Conservation (phyloP, 1,140 invertebrate species). For the Pteromalus puparum region DNA sequence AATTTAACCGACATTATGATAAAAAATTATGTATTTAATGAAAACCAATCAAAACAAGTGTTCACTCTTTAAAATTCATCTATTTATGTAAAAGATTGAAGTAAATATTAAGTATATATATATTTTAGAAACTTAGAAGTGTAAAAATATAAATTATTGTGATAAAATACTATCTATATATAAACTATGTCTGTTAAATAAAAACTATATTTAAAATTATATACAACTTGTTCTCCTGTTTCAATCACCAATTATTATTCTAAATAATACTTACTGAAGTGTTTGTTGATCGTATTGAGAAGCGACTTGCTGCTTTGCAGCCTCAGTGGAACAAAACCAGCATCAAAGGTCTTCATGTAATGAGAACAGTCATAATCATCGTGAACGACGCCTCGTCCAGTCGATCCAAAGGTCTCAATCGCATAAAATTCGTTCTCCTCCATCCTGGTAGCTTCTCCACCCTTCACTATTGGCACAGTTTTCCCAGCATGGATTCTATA, state of each 20-base stretch:
- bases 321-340: conserved; percentile 93
- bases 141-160: conserved; percentile 28
- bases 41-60: conserved; percentile 28
- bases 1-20: background rate
- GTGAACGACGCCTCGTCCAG: conserved; percentile 96
- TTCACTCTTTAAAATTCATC: conserved; percentile 18
- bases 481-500: conserved; percentile 99
- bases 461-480: conserved; percentile 99
- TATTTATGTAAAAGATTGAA: conserved; percentile 21
- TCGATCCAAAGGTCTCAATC: conserved; percentile 99
- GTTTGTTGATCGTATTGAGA: conserved; percentile 96
- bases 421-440: conserved; percentile 99
- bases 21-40: background rate
- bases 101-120: background rate
- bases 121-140: conserved; percentile 1
- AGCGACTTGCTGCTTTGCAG: conserved; percentile 94
- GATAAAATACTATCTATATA: conserved; percentile 7
- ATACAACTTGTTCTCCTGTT: background rate
- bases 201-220: conserved; percentile 15
- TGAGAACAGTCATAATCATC: conserved; percentile 99
- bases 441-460: conserved; percentile 97
- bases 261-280: conserved; percentile 81
- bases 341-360: conserved; percentile 99
- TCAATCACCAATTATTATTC: background rate
- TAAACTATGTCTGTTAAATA: conserved; percentile 23